phyloP scores from a whole-genome alignment of 2,113 vertebrate genomes.

The Rhombomys opimus region DNA sequence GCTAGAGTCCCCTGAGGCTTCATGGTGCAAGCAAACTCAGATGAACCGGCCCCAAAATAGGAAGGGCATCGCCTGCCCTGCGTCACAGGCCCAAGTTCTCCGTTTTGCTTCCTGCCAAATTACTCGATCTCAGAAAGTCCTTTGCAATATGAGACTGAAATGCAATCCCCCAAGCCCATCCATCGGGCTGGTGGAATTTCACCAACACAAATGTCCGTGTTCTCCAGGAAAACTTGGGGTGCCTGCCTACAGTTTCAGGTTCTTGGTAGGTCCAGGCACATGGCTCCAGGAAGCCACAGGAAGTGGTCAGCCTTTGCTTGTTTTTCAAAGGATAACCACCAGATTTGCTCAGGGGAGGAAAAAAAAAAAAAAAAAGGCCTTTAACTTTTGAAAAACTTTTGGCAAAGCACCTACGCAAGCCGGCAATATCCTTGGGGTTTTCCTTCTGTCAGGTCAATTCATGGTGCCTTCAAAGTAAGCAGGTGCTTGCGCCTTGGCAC shows the following conservation, averaged over 20 bases:
- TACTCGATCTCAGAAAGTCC: slow-evolving; percentile 71
- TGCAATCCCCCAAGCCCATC: slow-evolving; percentile 64
- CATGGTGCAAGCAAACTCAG: slow-evolving; percentile 70
- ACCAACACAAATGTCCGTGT: slow-evolving; percentile 48
- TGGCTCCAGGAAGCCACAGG: slow-evolving; percentile 67
- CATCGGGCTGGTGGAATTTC: slow-evolving; percentile 65
- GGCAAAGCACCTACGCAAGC: slow-evolving; percentile 59
- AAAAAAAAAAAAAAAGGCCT: slow-evolving; percentile 22
- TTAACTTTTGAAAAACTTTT: slow-evolving; percentile 63
- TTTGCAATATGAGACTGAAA: slow-evolving; percentile 63
- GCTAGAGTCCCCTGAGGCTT: slow-evolving; percentile 63
- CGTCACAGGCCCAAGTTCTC: slow-evolving; percentile 78
- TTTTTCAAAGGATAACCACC: slow-evolving; percentile 81
- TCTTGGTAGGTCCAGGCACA: slow-evolving; percentile 38
- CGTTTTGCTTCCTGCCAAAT: slow-evolving; percentile 74
- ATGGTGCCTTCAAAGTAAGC: not conserved
- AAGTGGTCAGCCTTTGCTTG: slow-evolving; percentile 80
- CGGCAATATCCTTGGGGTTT: slow-evolving; percentile 3
- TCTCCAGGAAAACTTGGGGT: slow-evolving; percentile 60
- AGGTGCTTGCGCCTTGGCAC: not conserved
- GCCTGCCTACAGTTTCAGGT: slow-evolving; percentile 32
- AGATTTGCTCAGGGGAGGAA: slow-evolving; percentile 71
- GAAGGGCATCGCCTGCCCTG: slow-evolving; percentile 71
- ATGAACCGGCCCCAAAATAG: slow-evolving; percentile 66
- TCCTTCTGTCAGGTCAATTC: not conserved